Conservation (phyloP, 2,797 vertebrate genomes). For the Platalea minor region DNA sequence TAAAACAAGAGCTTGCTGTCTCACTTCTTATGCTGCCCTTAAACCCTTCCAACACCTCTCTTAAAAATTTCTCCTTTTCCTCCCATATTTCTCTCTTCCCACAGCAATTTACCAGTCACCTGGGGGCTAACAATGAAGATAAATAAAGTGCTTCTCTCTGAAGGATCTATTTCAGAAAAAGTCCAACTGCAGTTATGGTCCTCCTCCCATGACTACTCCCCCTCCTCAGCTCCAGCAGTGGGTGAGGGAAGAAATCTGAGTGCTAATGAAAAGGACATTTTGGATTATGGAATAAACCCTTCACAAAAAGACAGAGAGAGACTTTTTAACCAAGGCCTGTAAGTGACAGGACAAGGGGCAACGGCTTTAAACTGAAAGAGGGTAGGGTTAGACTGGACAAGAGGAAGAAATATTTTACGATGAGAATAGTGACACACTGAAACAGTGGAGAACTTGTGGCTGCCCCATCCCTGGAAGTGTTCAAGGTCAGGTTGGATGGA, state of each 20-base stretch:
- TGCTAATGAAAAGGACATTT: neutral
- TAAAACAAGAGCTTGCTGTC: neutral
- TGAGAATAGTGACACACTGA: neutral
- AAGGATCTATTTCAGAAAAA: neutral
- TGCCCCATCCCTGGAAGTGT: fast-evolving
- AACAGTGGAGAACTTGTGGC: neutral
- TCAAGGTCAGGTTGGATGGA: neutral
- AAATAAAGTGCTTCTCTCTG: neutral
- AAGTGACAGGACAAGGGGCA: neutral
- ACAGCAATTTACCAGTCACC: neutral
- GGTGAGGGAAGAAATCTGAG: neutral
- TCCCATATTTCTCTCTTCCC: neutral
- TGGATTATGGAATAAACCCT: neutral
- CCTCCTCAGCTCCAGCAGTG: neutral
- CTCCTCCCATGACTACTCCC: neutral
- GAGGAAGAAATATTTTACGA: neutral
- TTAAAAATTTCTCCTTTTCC: neutral
- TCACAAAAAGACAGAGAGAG: neutral
- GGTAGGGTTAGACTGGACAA: neutral
- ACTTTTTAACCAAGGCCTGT: neutral
- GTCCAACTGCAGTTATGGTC: fast-evolving
- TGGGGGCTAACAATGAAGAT: neutral
- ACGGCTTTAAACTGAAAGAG: neutral
- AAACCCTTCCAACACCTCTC: neutral
- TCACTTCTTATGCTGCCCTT: neutral